Conservation (phyloP, 2,888 invertebrate genomes). For the Aphodius granarius region DNA sequence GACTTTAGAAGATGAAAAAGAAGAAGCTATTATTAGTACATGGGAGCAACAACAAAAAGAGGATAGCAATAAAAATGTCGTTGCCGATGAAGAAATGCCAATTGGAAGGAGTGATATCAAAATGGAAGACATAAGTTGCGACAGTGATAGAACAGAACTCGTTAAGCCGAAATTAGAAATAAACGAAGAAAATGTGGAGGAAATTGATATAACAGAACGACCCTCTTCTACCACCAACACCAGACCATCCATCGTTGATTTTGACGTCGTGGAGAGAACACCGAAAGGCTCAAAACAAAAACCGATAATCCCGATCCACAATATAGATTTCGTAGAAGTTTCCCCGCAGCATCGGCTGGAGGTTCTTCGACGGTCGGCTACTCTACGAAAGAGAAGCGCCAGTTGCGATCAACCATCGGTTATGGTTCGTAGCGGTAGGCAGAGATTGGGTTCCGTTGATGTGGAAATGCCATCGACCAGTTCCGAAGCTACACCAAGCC, state of each 20-base stretch:
- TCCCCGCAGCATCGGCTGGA: neutral
- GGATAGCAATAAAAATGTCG: too few species aligned
- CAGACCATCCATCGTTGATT: neutral
- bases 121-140: neutral
- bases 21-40: neutral
- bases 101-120: too few species aligned
- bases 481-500: neutral
- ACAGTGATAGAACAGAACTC: too few species aligned
- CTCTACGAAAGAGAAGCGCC: neutral
- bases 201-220: neutral
- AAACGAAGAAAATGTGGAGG: neutral
- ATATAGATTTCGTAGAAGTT: neutral
- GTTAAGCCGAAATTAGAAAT: too few species aligned
- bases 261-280: neutral
- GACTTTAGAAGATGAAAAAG: neutral
- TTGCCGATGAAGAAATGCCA: too few species aligned
- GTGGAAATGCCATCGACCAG: neutral
- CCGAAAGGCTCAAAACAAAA: neutral
- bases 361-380: neutral
- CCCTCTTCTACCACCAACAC: neutral
- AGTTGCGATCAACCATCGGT: neutral
- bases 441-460: neutral
- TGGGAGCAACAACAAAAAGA: neutral
- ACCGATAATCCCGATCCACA: neutral
- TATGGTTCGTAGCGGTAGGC: neutral